These are phyloP conservation scores for Mohoua ochrocephala DNA, from an alignment of 2,113 vertebrate species.

Conservation along the genomic window DNA sequence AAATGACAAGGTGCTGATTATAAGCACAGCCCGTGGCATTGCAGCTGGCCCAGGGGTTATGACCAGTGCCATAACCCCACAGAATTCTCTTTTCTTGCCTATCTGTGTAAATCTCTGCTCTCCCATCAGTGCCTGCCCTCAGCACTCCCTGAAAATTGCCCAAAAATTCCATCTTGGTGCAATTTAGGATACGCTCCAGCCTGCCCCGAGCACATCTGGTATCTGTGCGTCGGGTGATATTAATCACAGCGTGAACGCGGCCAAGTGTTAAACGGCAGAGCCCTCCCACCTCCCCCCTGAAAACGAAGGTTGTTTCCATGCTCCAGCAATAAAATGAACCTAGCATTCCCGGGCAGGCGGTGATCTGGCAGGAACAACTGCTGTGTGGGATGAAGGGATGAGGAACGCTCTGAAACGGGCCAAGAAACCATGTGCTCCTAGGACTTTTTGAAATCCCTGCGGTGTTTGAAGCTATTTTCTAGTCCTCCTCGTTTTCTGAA, in stretches of 20 bases:
- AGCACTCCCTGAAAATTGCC: slow-evolving; percentile 18
- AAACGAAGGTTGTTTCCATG: neutral
- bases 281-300: neutral
- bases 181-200: slow-evolving; percentile 48
- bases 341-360: neutral
- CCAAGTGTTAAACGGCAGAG: slow-evolving; percentile 9
- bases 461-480: slow-evolving; percentile 16
- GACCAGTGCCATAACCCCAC: neutral
- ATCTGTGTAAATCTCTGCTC: neutral
- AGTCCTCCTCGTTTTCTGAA: neutral
- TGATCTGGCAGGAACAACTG: slow-evolving; percentile 29
- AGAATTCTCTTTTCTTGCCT: neutral
- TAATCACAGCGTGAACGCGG: neutral
- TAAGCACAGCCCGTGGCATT: neutral
- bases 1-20: neutral
- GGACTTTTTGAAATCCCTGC: neutral
- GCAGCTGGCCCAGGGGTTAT: neutral
- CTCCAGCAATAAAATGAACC: slow-evolving; percentile 32
- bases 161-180: slow-evolving; percentile 47
- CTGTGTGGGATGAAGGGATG: slow-evolving; percentile 43
- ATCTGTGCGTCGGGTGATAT: slow-evolving; percentile 11
- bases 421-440: slow-evolving; percentile 9
- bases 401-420: neutral
- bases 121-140: neutral
- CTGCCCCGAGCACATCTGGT: slow-evolving; percentile 40